Evolutionary conservation across 2,113 vertebrate species (phyloP), one percentile per base, ranked within the genome.

Genomic region (Oreochromis tanganicae): DNA sequence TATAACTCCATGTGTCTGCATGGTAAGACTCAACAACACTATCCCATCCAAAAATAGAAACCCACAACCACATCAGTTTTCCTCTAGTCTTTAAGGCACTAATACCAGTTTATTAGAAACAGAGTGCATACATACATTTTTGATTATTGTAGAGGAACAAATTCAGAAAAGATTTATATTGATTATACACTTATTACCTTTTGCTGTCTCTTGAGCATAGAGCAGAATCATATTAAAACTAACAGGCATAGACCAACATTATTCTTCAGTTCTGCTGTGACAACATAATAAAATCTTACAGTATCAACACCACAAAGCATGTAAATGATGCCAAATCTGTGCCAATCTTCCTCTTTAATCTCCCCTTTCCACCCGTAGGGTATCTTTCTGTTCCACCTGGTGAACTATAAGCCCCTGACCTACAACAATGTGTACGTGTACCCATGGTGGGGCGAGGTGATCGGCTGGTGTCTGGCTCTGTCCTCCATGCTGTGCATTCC

Each of bases 401-500:
- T 97, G n/a, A 97, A 97, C 95, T 97, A 97, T 95, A 97, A 97
- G 91, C 96, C 96, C 36, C 93, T 97, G 82, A 97, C 95, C 85
- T 97, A 97, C 94, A 97, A 97, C 94, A 97, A 95, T 46, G 59
- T 41, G 79, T 97, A 97, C 38, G 96, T 96, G 80, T 97, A 97
- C 92, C 97, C 97, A 2, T 97, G 97, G 97, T 97, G 97, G 97
- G 97, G 97, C 1, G 97, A 97, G 94, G 97, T 96, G 85, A 94
- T 97, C 1, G 97, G 97, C 68, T 97, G 97, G 97, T 96, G 95
- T 10, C 19, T 97, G 91, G 97, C 97, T 17, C 93, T 97, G 82
- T 96, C 96, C 85, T 97, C 97, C 85, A 97, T 97, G 97, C 95
- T 97, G 41, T 97, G 97, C 89, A 97, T 97, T 85, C 97, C 97